Base-by-base conservation (phyloP, 2,888 invertebrate species). In the Scaptomyza polygonia region DNA sequence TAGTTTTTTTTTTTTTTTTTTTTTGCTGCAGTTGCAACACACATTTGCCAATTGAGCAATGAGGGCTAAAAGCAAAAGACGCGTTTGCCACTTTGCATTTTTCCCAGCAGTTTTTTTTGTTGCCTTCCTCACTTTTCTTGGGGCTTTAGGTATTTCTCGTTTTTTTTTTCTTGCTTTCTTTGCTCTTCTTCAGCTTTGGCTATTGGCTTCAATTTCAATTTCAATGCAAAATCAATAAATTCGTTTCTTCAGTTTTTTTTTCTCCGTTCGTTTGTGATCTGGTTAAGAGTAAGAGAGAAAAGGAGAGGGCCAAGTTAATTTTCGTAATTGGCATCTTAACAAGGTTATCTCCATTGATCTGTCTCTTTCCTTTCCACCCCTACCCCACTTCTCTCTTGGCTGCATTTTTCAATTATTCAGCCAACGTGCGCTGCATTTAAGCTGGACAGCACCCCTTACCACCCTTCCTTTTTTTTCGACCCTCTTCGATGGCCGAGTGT, bases 281-380 rank as follows among this genome's bases (percentile, higher is more conserved):
- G 5, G 2, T 5, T 12, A 12, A 7, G 34, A 36, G n/a, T n/a
- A n/a, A n/a, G n/a, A 14, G 34, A 12, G 30, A 9, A 1, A 30
- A 3, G 9, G 52, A 63, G 66, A 67, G 78, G 84, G 72, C 75
- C 85, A 83, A 83, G 83, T 83, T 83, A 83, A 83, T 83, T 83
- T 83, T 87, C 79, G 83, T 83, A 83, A 83, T 83, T 83, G 83
- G 87, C 83, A 87, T 87, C 82, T 87, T 87, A 83, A 83, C 83
- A 85, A 79, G 83, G 88, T 82, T 83, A 87, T 83, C 82, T 81
- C 73, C 86, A 84, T 84, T 82, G 79, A 81, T 81, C 39, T 39
- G 39, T 82, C 70, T 67, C 74, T 6, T 16, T 5, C 30, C 11
- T 32, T 8, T 12, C 3, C 36, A 16, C 18, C 25, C 32, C 8